phyloP scores from a whole-genome alignment of 2,797 vertebrate species.

The Telmatherina bonti region DNA sequence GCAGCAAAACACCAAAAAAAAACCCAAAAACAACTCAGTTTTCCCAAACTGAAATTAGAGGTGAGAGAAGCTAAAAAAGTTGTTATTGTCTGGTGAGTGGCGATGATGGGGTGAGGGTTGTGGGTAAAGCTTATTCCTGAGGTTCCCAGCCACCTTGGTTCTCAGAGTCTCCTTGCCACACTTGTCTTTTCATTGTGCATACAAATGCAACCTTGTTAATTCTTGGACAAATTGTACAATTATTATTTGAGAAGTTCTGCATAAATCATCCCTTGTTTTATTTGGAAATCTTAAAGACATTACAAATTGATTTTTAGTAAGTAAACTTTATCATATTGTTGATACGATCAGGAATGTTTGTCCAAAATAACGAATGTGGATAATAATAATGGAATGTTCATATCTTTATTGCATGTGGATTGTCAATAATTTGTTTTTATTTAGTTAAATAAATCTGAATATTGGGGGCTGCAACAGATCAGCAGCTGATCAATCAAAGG shows the following conservation, averaged over 20 bases:
- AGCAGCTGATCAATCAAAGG: neutral
- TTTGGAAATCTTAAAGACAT: neutral
- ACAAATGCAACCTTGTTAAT: conserved; percentile 24
- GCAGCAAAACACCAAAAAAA: conserved; percentile 14
- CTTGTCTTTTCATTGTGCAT: conserved; percentile 37
- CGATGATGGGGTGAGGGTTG: conserved; percentile 65
- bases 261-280: conserved; percentile 5
- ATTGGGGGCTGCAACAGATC: neutral
- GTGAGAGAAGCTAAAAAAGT: conserved; percentile 60
- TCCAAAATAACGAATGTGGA: neutral
- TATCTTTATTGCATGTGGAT: neutral
- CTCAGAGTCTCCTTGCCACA: conserved; percentile 45
- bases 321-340: neutral
- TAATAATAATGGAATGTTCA: too few species aligned
- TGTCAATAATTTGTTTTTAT: neutral
- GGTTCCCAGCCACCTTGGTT: conserved; percentile 75
- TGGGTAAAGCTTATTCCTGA: conserved; percentile 62
- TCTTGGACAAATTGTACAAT: conserved; percentile 6
- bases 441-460: neutral
- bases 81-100: conserved; percentile 62
- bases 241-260: conserved; percentile 26
- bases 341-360: too few species aligned
- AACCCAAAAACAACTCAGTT: conserved; percentile 34
- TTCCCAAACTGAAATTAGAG: conserved; percentile 39
- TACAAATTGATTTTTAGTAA: neutral